Evolutionary conservation across 2,888 invertebrate genomes (phyloP), one percentile per base, ranked within the genome.

Genomic region (Nymphalis urticae): DNA sequence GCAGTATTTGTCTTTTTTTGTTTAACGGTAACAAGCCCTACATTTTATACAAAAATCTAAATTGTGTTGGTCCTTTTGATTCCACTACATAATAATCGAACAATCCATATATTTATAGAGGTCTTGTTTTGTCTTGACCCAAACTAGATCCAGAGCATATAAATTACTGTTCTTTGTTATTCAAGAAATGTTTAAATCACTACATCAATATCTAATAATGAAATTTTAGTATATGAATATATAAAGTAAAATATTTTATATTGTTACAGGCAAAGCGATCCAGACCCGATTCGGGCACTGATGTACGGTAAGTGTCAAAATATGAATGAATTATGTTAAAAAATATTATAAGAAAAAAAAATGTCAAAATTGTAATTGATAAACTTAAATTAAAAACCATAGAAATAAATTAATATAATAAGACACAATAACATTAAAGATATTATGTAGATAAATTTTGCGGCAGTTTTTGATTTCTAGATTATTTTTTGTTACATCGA

Each of bases 211-310:
- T 8, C 36, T 7, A 42, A 42, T 42, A 13, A 42, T 13, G 10
- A 13, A 13, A 10, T 32, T 32, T 32, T 13, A 42, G 10, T 13
- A 42, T 13, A 42, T 42, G 42, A 42, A 42, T 42, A 42, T 0
- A 42, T 13, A 13, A 53, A 36, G 21, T 19, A 51, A 47, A 48
- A 36, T 59, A 48, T 54, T 67, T 76, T 73, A 74, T 75, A 75
- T 91, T 86, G 85, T 95, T 95, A 60, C 93, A 95, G 95, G 95
- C 95, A 87, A 95, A 95, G 91, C 93, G 95, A 87, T 93, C 95
- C 78, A 93, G 95, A 90, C 93, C 94, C 77, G 95, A 95, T 83
- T 89, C 94, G 75, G 93, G 93, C 82, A 94, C 95, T 84, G 94
- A 95, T 92, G 95, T 95, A 79, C 94, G 95, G 95, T 95, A 90